Percentiles rank a stretch among this genome's conserved stretches.
These are phyloP conservation scores for Corapipo altera DNA, from an alignment of 2,113 vertebrate species.

Conservation along the genomic window DNA sequence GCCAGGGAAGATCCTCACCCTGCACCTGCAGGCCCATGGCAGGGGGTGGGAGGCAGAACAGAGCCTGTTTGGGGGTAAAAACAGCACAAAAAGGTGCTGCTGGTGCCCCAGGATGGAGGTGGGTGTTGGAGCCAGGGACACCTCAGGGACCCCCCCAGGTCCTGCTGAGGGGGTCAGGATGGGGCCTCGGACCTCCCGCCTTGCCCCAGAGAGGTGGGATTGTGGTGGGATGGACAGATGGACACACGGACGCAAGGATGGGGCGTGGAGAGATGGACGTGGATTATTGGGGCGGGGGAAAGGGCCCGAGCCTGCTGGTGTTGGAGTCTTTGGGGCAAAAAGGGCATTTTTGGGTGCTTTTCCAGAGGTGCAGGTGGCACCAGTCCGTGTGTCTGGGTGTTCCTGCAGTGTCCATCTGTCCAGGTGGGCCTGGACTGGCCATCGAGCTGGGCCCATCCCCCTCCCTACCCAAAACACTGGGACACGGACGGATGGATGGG, in stretches of 20 bases:
- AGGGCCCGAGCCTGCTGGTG: accelerated
- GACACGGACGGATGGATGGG: too few species aligned
- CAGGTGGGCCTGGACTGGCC: too few species aligned
- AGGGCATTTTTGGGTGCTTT: background rate
- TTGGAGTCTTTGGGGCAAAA: background rate
- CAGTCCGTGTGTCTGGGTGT: too few species aligned
- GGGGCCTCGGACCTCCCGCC: background rate
- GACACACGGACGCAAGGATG: background rate
- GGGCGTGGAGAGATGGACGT: accelerated
- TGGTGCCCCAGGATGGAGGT: background rate
- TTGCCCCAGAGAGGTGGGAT: background rate
- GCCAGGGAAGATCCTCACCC: background rate
- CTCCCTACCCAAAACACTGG: background rate
- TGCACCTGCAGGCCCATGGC: accelerated
- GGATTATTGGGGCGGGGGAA: accelerated
- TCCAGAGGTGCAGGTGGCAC: too few species aligned
- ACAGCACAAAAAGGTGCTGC: background rate
- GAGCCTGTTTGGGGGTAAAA: background rate
- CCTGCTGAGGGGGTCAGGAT: background rate
- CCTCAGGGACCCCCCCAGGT: accelerated
- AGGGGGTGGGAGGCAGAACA: background rate
- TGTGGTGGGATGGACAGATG: background rate
- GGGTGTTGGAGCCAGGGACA: background rate
- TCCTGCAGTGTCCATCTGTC: too few species aligned
- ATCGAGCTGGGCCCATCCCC: background rate